These are phyloP conservation scores for Sinhomidia bicolor DNA, from an alignment of 2,888 invertebrate species.

Conservation along the genomic window DNA sequence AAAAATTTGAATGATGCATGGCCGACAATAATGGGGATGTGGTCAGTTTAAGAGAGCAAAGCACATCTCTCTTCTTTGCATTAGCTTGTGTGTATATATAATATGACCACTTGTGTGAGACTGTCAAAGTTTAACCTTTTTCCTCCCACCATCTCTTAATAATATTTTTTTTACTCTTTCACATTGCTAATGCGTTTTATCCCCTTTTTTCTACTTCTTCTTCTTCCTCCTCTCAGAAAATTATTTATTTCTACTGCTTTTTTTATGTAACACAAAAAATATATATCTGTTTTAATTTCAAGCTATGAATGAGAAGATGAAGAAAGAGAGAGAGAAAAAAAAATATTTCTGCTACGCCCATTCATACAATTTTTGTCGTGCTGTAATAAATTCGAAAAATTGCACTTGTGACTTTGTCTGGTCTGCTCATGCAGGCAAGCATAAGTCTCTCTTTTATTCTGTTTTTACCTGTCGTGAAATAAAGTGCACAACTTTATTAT, in stretches of 20 bases:
- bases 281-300: conserved; percentile 20
- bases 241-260: not conserved
- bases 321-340: not conserved
- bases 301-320: not conserved
- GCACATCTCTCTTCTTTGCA: not conserved
- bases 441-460: too few relatives aligned
- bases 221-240: conserved; percentile 35
- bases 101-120: not conserved
- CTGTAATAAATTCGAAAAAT: conserved; percentile 28
- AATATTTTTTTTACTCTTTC: too few relatives aligned
- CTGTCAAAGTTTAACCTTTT: conserved; percentile 28
- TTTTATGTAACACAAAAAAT: conserved; percentile 3
- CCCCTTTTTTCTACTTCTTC: not conserved
- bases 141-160: conserved; percentile 24
- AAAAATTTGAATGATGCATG: not conserved
- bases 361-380: conserved; percentile 52
- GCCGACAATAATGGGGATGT: conserved; percentile 18
- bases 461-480: not conserved
- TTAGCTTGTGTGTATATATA: too few relatives aligned
- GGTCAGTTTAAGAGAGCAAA: not conserved
- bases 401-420: conserved; percentile 4
- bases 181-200: too few relatives aligned
- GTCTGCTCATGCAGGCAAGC: not conserved
- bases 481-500: conserved; percentile 23
- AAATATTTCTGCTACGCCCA: conserved; percentile 63